Evolutionary conservation across 2,113 vertebrate species (phyloP).

Genomic region (Cynocephalus volans): DNA sequence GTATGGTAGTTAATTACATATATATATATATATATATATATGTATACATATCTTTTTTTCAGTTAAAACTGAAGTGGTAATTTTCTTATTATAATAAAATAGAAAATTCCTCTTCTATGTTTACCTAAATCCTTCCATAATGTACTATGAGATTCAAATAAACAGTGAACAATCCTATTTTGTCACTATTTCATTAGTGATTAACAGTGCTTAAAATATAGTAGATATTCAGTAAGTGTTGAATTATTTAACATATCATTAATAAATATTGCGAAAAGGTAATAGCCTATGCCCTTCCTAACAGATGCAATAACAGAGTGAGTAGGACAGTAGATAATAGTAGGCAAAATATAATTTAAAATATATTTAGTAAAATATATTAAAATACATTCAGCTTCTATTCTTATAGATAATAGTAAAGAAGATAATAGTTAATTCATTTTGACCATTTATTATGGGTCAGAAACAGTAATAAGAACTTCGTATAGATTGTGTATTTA

Average conservation of each 20-base stretch:
- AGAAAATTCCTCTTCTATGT: background rate
- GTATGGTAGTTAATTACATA: background rate
- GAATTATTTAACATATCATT: background rate
- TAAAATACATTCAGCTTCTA: background rate
- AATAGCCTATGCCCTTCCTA: background rate
- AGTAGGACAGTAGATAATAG: background rate
- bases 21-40: background rate
- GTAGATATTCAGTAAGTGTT: background rate
- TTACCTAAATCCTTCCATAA: background rate
- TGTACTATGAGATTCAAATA: background rate
- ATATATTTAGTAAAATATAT: background rate
- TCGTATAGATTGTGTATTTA: background rate
- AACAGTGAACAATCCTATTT: background rate
- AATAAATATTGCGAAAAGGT: background rate
- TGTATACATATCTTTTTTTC: background rate
- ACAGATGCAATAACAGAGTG: background rate
- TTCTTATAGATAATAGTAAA: background rate
- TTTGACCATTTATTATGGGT: background rate
- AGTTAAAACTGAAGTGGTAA: background rate
- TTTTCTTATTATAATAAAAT: conserved; percentile 15
- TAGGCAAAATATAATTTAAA: background rate
- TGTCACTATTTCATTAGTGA: background rate
- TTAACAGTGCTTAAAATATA: background rate
- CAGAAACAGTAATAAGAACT: background rate
- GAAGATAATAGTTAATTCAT: conserved; percentile 2